Base-by-base conservation (phyloP, 2,113 vertebrate species). In the Zosterops hypoxanthus region DNA sequence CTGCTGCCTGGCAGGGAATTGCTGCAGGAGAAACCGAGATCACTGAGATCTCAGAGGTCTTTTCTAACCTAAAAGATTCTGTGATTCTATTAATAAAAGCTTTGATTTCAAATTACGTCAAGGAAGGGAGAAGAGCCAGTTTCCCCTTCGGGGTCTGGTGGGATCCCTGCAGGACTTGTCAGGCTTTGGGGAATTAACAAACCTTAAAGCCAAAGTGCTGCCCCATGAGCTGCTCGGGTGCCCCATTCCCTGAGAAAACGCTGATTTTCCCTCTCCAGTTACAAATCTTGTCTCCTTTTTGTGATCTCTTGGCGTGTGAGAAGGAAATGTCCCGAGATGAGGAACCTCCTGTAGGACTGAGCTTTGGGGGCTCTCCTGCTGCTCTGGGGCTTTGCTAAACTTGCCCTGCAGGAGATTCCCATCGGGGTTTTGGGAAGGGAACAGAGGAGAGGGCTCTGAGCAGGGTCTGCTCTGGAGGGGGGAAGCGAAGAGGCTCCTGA, bases 351-450 rank as follows among this genome's bases (percentile, higher is more conserved):
- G 55, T 4, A 18, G 49, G 42, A 44, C 5, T 2, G 21, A 70
- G 12, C 25, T 17, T 14, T 6, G 12, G 52, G 20, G 29, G 5
- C 9, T 88, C 13, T 75, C 5, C 41, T 77, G 39, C 17, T 41
- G 9, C 24, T 91, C 19, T 20, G 65, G 56, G 73, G 4, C 12
- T 61, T 11, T 0, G 1, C 31, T 36, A 14, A 64, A 14, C 14
- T 28, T 41, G 26, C 8, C 21, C 5, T 3, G 0, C 1, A 0
- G 13, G 34, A 57, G 8, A 20, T 68, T 39, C 33, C 41, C 0
- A 0, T 16, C 12, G 73, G 14, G 34, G 26, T 3, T 26, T 24
- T 8, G 22, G 29, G 29, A 79, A 72, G 36, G 55, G 39, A 82
- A 2, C 2, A 24, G 11, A 0, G 1, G 28, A 20, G 69, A 60